Base-by-base conservation (phyloP, 2,888 invertebrate species). In the Caenorhabditis sulstoni region DNA sequence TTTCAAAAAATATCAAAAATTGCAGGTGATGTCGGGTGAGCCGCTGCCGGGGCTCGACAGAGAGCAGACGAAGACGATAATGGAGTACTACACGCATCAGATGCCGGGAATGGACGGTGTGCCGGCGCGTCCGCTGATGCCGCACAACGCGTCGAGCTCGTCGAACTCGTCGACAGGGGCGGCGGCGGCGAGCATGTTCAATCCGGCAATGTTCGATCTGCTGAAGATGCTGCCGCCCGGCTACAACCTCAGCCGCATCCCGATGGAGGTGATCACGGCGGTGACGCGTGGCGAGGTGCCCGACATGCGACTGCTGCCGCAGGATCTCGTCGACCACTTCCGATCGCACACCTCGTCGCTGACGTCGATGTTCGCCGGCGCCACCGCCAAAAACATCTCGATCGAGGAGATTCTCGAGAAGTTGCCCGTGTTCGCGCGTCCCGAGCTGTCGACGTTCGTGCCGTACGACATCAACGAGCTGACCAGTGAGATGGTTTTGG, bases 381-480 rank as follows among this genome's bases (percentile, higher is more conserved):
- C 79, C 3, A 79, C 62, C 0, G 80, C 49, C 47, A 75, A 68
- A n/a, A 86, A 87, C 57, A 73, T 85, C 18, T 68, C 86, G 9
- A 81, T 89, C 23, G 89, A 89, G 20, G 88, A 89, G 35, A 79
- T 89, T 53, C 77, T 89, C 20, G 67, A 81, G 35, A 89, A 90
- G 59, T 71, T 89, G 47, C 89, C 89, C 11, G 83, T 79, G 8
- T 89, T 88, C 62, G 87, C 85, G 37, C 79, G 85, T 18, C 85
- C 88, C 1, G 83, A 79, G 23, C 71, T 86, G 35, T 74, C 83
- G 1, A 89, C 89, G 0, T 89, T 89, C 78, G 81, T 86, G 5
- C 88, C 89, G 5, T 89, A 89, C 61, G 89, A 89, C 75, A 86
- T 89, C 81, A 88, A 87, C 68, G 75, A 87, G 47, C 62, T 89